Base-by-base conservation (phyloP, 2,113 vertebrate species). In the Terrapene triunguis region DNA sequence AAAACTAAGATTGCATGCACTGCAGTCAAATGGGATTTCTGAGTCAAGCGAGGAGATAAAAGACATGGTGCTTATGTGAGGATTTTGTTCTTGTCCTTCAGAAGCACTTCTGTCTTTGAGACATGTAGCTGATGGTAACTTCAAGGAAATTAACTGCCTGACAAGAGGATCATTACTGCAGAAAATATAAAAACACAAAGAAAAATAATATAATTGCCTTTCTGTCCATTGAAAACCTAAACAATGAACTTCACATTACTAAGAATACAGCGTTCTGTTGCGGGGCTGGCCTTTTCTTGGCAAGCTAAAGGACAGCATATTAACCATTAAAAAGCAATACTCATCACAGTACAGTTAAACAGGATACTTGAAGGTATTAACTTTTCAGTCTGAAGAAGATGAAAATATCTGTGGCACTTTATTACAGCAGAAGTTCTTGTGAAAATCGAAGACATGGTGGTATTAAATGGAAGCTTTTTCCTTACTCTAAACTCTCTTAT, bases 171-270 rank as follows among this genome's bases (percentile, higher is more conserved):
- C 6, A 1, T 44, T 86, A 72, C 44, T 84, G 79, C 14, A 92
- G 59, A 44, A 92, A 94, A 92, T 84, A 50, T 92, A 85, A 87
- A 84, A 85, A 47, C 65, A 51, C 12, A 82, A 81, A 80, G 42
- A 78, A 47, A 47, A 78, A 29, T 8, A 47, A 29, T 44, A 82
- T 55, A 93, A 74, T n/a, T 55, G 62, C 85, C 38, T 87, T 91
- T 35, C 78, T 74, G 79, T 72, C 38, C 44, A 47, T 78, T 87
- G 51, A 84, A 32, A 65, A 79, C 47, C 59, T 82, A 80, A 87
- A 51, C 29, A 0, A 84, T 80, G 83, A 89, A 85, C 44, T 89
- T 80, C 7, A 1, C 54, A 47, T 84, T 82, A 24, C 8, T 5
- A 44, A 17, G 21, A 53, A 84, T 54, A 6, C 27, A 69, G n/a